Evolutionary conservation across 2,888 invertebrate species (phyloP).

Genomic region (Monopis laevigella): DNA sequence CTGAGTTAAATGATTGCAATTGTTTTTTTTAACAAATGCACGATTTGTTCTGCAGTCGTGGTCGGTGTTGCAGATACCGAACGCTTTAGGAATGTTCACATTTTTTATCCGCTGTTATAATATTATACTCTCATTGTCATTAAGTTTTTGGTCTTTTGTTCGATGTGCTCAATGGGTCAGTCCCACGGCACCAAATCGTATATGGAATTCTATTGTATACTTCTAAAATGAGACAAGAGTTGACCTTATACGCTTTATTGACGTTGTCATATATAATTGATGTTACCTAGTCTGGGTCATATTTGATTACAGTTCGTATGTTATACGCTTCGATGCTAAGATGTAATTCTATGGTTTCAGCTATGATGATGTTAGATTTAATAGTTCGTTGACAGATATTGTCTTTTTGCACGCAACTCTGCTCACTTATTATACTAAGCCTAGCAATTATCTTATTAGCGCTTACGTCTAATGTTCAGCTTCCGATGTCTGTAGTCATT

Average conservation of each 20-base stretch:
- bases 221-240: conserved; percentile 46
- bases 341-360: too few species aligned
- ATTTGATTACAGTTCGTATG: conserved; percentile 5
- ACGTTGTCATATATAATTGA: conserved; percentile 11
- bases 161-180: background rate
- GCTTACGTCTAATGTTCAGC: too few species aligned
- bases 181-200: conserved; percentile 44
- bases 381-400: too few species aligned
- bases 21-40: conserved; percentile 1
- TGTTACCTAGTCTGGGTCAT: conserved; percentile 11
- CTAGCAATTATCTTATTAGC: too few species aligned
- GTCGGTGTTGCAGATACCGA: too few species aligned
- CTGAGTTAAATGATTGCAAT: background rate
- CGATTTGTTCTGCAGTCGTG: conserved; percentile 4
- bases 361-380: too few species aligned
- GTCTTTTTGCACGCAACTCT: too few species aligned
- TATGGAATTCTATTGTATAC: conserved; percentile 48
- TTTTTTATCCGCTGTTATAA: too few species aligned
- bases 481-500: too few species aligned
- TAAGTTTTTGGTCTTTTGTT: conserved; percentile 1
- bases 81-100: too few species aligned
- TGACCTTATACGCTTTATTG: conserved; percentile 44
- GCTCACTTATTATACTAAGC: too few species aligned
- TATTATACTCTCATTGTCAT: too few species aligned
- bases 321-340: background rate